Conservation (phyloP, 37 sponge, comb jelly and placozoan species). For the Tethya wilhelma region DNA sequence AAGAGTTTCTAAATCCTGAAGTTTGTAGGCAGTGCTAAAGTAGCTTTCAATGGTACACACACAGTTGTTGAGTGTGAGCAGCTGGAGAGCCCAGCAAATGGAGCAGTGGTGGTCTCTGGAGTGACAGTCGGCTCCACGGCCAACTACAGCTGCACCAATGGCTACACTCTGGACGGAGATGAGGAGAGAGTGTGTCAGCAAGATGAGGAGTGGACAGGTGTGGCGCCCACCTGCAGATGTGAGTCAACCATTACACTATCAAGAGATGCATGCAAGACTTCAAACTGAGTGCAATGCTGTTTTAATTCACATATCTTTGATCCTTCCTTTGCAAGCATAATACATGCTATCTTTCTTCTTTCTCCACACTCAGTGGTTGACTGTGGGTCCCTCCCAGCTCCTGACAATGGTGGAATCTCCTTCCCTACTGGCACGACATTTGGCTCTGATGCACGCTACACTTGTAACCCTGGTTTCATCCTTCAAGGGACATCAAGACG, state of each 20-base stretch:
- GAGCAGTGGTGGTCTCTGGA: conserved; percentile 35
- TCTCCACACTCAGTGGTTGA: conserved; percentile 44
- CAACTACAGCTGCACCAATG: conserved; percentile 47
- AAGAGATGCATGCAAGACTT: too few species aligned
- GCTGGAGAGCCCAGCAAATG: conserved; percentile 44
- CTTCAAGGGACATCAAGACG: conserved; percentile 39
- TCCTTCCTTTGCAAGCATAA: not conserved
- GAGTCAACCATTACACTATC: too few species aligned
- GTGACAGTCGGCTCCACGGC: conserved; percentile 41
- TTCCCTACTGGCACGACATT: conserved; percentile 20
- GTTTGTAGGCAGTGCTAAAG: too few species aligned
- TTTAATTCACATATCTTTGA: not conserved
- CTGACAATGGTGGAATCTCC: conserved; percentile 24
- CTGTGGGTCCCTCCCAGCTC: conserved; percentile 41
- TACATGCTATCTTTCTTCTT: not conserved
- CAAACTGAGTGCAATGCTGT: too few species aligned
- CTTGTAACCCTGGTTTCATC: conserved; percentile 43
- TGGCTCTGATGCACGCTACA: conserved; percentile 40
- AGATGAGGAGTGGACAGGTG: conserved; percentile 56
- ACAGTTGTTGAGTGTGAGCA: conserved; percentile 61
- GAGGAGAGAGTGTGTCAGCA: conserved; percentile 16
- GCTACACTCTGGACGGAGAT: conserved; percentile 42
- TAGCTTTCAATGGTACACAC: too few species aligned
- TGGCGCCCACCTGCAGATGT: conserved; percentile 66
- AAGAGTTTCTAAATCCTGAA: not conserved